Evolutionary conservation across 2,888 invertebrate genomes (phyloP), one percentile per base, ranked within the genome.

Genomic region (Patella caerulea): DNA sequence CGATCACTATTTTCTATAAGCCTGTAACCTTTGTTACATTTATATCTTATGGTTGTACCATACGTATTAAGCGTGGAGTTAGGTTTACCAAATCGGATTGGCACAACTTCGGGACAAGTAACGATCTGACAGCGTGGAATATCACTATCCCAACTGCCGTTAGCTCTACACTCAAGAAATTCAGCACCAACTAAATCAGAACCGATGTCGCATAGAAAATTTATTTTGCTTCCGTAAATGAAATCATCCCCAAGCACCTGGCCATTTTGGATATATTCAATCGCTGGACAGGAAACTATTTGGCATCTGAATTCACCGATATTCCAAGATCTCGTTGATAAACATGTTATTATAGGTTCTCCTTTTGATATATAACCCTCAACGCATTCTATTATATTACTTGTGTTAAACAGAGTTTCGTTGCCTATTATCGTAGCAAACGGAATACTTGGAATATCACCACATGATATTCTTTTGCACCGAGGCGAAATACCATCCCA

Each of bases 371-470:
- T 65, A 34, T 76, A 76, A 52, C 76, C 76, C 14, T 65, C 45
- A 3, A n/a, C 52, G 69, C 76, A 76, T 12, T 59, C 24, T 17
- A 73, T 52, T 12, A 54, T 34, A n/a, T 72, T 34, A 24, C 73
- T 79, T 78, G n/a, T 76, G 56, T 52, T 78, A 29, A 0, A 73
- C 45, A 19, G 19, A 53, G 73, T 73, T 19, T 78, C 76, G 3
- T 72, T 81, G 2, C 15, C 53, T 29, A 79, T 74, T 55, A 77
- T 70, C 24, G 70, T 55, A 2, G 79, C 81, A 72, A 79, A 76
- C 12, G 94, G 91, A 81, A 83, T 73, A 29, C 74, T 75, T 55
- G 82, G 81, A 1, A 82, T 81, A 3, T 72, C 34, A 0, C 76
- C 79, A 72, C 85, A 85, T 24, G 79, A 75, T 11, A 81, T 74